Percentiles rank a stretch among this genome's conserved stretches.
Evolutionary conservation across 2,113 vertebrate species (phyloP).

Genomic region (Melospiza georgiana): DNA sequence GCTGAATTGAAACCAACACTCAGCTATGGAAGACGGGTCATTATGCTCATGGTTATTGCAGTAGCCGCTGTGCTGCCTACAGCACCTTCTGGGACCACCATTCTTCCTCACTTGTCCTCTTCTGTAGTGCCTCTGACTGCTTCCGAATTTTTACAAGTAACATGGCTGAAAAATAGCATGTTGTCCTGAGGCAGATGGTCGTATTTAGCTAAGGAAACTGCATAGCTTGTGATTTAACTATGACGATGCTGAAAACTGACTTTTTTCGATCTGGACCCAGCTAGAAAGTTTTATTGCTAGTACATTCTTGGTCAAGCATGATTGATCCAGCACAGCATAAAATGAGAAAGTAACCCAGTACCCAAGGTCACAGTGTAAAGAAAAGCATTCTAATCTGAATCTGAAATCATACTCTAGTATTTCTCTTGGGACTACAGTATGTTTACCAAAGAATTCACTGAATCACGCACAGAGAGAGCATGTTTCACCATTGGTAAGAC

Average conservation of each 20-base stretch:
- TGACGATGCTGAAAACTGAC: neutral
- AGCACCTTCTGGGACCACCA: neutral
- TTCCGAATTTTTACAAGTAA: neutral
- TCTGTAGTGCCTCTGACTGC: neutral
- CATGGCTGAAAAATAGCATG: neutral
- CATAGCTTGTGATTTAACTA: neutral
- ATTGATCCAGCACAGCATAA: neutral
- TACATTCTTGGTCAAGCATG: neutral
- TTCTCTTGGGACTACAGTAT: neutral
- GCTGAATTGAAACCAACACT: neutral
- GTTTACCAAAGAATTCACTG: neutral
- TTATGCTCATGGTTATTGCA: neutral
- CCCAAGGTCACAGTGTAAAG: neutral
- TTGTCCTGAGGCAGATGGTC: rapidly evolving
- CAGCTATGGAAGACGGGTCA: neutral
- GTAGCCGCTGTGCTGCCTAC: neutral
- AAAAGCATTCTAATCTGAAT: neutral
- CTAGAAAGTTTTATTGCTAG: neutral
- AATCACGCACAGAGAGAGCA: neutral
- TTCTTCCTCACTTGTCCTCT: neutral
- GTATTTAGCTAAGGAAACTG: neutral
- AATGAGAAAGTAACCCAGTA: neutral
- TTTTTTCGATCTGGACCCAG: neutral
- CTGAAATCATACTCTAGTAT: neutral
- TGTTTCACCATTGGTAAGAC: neutral